Evolutionary conservation across 2,113 vertebrate species (phyloP), one percentile per base, ranked within the genome.

Genomic region (Pygoscelis antarcticus): DNA sequence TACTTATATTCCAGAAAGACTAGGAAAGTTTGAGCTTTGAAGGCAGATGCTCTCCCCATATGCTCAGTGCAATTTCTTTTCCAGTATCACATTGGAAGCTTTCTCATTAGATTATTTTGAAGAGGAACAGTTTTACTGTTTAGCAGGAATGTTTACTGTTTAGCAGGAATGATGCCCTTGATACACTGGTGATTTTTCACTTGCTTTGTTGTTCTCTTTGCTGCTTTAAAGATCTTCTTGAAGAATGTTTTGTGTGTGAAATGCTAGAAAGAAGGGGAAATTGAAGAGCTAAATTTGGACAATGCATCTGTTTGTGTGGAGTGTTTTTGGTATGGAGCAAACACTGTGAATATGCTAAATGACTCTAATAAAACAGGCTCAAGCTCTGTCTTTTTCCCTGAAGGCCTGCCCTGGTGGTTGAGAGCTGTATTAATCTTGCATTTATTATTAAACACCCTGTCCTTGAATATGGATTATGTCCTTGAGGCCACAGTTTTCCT

Each of bases 371-470:
- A 97, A 96, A 27, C 72, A 58, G 29, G 27, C 40, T 62, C 55
- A 36, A 54, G 55, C 55, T 25, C 21, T 2, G 8, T 10, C 9
- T 38, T 13, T 70, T 54, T 40, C 76, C 94, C 83, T 61, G 12
- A 61, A 94, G 84, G 71, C 68, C 94, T 91, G 70, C 54, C 91
- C 91, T 1, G 27, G 32, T 87, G 78, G 12, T 69, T 85, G 74
- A 77, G 68, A 86, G 77, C 82, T 52, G 12, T 12, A 77, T 93
- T 96, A 60, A 94, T 93, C 64, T 70, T 82, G 40, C 83, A 85
- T 97, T 96, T 93, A 91, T 98, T 97, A 97, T 91, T 92, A 86
- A 98, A 94, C 93, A 95, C 79, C 54, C 76, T 74, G 57, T 70
- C 89, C 91, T 93, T 54, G 72, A 52, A 77, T 38, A 38, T 38